Evolutionary conservation across 1,140 invertebrate species (phyloP), one percentile per base, ranked within the genome.

Genomic region (Drosophila pachea): DNA sequence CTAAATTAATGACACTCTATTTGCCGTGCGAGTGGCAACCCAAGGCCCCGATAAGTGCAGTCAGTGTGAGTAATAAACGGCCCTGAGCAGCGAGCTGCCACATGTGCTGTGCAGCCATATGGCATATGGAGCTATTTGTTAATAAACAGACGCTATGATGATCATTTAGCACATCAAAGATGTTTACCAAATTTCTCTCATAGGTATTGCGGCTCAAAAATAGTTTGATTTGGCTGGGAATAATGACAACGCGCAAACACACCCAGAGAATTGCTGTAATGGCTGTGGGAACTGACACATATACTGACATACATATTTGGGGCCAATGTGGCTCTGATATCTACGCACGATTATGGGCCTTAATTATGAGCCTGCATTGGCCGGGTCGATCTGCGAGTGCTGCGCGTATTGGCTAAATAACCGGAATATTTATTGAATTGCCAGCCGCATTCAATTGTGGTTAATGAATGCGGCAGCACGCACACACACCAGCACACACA

Each of bases 1-100:
- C 84, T 84, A 76, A 79, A 83, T 83, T 83, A 83, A 83, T 83
- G 78, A 83, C 68, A 81, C 79, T 79, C 78, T 84, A 83, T 83
- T 83, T 83, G 69, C 79, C 68, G 52, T 78, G 75, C 72, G 68
- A 84, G 78, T 78, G 74, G 43, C 64, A 55, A 14, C 54, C 68
- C 61, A 73, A 70, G 68, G 73, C 76, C 59, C 47, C 68, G 78
- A 78, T 83, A 84, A 83, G 78, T 84, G 81, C 73, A 78, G 61
- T 47, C 73, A 50, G 61, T 59, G 62, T 78, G 79, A 84, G 59
- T 76, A 69, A 78, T 67, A 67, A 48, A 43, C 40, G 50, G 36
- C 42, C 43, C 8, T 35, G 55, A 55, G 43, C 43, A 22, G 32
- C 22, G 22, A 67, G 53, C 22, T 58, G 45, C 22, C 14, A 52